Base-by-base conservation (phyloP, 2,113 vertebrate species). In the Microtus montanus region DNA sequence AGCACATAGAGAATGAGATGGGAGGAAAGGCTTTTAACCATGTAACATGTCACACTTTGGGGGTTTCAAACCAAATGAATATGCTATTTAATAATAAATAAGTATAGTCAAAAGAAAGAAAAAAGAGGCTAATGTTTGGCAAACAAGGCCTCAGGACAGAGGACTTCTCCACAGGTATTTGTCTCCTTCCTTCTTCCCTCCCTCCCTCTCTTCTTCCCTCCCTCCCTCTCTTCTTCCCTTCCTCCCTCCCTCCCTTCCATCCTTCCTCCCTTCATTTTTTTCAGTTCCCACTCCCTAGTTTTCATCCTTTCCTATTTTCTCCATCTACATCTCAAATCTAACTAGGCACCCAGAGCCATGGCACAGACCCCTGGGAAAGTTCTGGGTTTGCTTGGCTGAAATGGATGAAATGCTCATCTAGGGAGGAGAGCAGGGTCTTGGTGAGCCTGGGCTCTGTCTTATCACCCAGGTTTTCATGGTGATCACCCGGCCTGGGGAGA, bases 1-100 rank as follows among this genome's bases (percentile, higher is more conserved):
- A 19, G 41, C 4, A 14, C 26, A 6, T 4, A 13, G 4, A 30
- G n/a, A 58, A 64, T 0, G 35, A n/a, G 30, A 68, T 0, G 5
- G 33, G 8, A 75, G 0, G 58, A 24, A 44, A 44, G 20, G 4
- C 75, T 63, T 66, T 61, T 5, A 38, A 83, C 28, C 26, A 17
- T 17, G 58, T 28, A 83, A 83, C 24, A 66, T 58, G 38, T 24
- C 20, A 74, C 11, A 47, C 7, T 10, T 82, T 87, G 28, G 44
- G 33, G 28, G 63, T 94, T 87, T 92, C 24, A 92, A 94, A 75
- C 30, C 33, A 73, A 89, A 41, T 44, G 10, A 61, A 75, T 7
- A 28, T 68, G 4, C 14, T 68, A 89, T 17, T 87, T 22, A 78
- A 71, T 79, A 93, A 80, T 87, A 91, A 66, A 58, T 47, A 77